These are phyloP conservation scores for Cryptus armator DNA, from an alignment of 2,888 invertebrate genomes.

Conservation along the genomic window DNA sequence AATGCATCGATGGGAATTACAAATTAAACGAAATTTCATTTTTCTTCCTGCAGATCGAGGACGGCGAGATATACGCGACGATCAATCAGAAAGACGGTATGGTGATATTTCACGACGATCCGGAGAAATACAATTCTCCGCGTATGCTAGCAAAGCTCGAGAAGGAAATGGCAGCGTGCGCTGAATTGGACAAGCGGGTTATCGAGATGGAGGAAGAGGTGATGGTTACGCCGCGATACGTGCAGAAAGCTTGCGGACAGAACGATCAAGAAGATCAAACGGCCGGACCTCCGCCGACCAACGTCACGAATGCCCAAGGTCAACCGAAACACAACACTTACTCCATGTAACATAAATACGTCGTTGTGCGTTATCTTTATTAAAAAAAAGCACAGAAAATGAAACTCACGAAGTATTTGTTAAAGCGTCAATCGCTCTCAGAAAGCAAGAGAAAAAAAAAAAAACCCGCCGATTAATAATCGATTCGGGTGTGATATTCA, in stretches of 20 bases:
- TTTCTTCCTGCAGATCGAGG: constrained; percentile 91
- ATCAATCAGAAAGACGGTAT: constrained; percentile 99
- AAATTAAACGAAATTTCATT: not conserved
- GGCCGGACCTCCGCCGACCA: constrained; percentile 79
- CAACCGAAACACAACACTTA: constrained; percentile 83
- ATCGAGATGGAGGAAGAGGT: constrained; percentile 98
- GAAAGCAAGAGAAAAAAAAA: not conserved
- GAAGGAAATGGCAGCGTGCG: constrained; percentile 94
- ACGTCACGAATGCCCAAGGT: constrained; percentile 81
- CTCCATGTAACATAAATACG: constrained; percentile 83
- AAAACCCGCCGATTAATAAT: constrained; percentile 5
- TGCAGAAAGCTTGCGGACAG: constrained; percentile 87
- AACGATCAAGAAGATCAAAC: constrained; percentile 83
- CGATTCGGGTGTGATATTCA: not conserved
- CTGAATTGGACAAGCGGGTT: constrained; percentile 95
- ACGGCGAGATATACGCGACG: constrained; percentile 98
- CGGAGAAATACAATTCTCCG: constrained; percentile 97
- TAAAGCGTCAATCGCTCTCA: not conserved
- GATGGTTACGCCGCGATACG: constrained; percentile 94
- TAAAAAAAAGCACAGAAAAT: constrained; percentile 70
- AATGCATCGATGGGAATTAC: not conserved
- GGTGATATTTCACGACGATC: constrained; percentile 98
- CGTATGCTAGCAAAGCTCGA: constrained; percentile 95
- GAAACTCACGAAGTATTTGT: constrained; percentile 44
- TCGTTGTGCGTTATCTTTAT: constrained; percentile 79